Base-by-base conservation (phyloP, 2,113 vertebrate genomes). In the Gymnogyps californianus region DNA sequence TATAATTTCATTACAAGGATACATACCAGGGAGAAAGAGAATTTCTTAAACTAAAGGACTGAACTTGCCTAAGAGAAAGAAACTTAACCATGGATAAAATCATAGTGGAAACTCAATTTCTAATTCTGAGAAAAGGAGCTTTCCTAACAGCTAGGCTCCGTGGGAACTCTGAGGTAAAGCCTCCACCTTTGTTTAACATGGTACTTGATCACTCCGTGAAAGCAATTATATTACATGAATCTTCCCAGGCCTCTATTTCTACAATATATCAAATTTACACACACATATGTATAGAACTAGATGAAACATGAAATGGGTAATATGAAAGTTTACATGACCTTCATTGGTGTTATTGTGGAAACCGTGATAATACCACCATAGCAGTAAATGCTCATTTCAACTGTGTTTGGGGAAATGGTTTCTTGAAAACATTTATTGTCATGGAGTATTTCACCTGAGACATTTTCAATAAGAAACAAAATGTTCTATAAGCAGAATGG, bases 401-500 rank as follows among this genome's bases (percentile, higher is more conserved):
- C 93, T 89, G 59, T 86, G 36, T 64, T 86, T 55, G 57, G 24
- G 59, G 36, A 94, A 95, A 87, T 72, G 47, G 29, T 75, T 93
- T 71, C 86, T 71, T 87, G 67, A 86, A 94, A 93, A 94, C 44
- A 51, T 75, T 89, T 88, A 58, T 64, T 75, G n/a, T 70, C 55
- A 36, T 64, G 24, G 59, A 81, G 40, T 89, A 86, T 92, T 96
- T 96, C 86, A 89, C 62, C 72, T 64, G 44, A 89, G 76, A 94
- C 64, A 71, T 92, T 94, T 96, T 87, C 92, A 83, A 38, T 71
- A 96, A 26, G 83, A 93, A 94, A 78, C 67, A 78, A 92, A 83
- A 94, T 47, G 72, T 92, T 92, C 52, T 58, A 44, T 52, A 78
- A 94, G 86, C 38, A 83, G 85, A 92, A 92, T 64, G 55, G 42